These are phyloP conservation scores for Zootermopsis nevadensis DNA, from an alignment of 2,888 invertebrate species.

Conservation along the genomic window DNA sequence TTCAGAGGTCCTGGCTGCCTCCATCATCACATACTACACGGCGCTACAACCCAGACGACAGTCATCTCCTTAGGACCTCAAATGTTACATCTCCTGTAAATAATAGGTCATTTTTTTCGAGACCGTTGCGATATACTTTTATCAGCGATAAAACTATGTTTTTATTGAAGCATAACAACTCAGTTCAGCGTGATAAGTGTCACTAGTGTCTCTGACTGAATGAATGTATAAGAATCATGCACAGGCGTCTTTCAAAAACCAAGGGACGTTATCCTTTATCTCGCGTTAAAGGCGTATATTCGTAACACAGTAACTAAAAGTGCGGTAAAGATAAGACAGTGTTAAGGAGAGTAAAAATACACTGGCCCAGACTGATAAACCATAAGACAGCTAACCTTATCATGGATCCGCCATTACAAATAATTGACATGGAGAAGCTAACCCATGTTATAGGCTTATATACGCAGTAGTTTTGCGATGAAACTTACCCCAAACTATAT, in stretches of 20 bases:
- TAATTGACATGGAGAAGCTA: background rate
- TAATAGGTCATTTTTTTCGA: no score
- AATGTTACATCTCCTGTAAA: no score
- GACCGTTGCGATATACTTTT: no score
- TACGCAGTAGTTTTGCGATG: no score
- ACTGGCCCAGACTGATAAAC: background rate
- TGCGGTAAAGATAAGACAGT: constrained; percentile 2
- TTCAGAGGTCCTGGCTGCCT: no score
- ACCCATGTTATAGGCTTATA: background rate
- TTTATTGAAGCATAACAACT: no score
- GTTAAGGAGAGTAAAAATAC: background rate
- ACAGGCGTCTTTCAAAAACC: background rate
- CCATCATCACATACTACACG: no score
- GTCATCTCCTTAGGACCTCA: no score
- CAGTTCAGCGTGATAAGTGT: background rate
- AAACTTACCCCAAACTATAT: no score
- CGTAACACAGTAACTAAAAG: background rate
- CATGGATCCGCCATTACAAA: background rate
- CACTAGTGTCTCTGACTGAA: background rate
- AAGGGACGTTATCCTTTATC: background rate
- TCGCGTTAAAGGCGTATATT: background rate
- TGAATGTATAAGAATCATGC: background rate
- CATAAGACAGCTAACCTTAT: background rate
- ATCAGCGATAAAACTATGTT: no score
- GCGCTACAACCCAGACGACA: no score